A percentile compares a stretch with the other conserved stretches of the same genome.
Evolutionary conservation across 1,140 invertebrate species (phyloP).

Genomic region (Atta colombica): DNA sequence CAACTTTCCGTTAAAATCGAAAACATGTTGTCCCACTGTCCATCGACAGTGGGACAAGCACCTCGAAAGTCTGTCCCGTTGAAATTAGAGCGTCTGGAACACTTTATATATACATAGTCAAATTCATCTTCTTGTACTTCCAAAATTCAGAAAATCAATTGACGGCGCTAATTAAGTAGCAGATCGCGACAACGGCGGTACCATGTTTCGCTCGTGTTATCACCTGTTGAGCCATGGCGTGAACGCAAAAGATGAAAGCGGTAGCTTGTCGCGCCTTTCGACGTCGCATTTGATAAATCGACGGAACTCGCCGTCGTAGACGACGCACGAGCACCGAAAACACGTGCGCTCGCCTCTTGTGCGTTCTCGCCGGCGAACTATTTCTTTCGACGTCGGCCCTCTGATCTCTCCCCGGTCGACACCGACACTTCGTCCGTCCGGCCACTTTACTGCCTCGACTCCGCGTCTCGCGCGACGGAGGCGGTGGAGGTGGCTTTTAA

Average conservation of each 20-base stretch:
- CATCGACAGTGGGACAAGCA: too few species aligned
- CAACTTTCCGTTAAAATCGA: too few species aligned
- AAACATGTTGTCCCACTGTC: too few species aligned
- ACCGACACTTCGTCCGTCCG: conserved; percentile 73
- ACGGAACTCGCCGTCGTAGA: conserved; percentile 62
- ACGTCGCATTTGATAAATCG: conserved; percentile 79
- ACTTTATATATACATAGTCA: neutral
- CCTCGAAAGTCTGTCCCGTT: too few species aligned
- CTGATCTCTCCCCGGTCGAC: conserved; percentile 78
- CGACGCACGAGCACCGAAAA: conserved; percentile 64
- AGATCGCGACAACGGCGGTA: neutral
- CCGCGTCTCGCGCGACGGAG: conserved; percentile 61
- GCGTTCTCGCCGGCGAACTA: conserved; percentile 70
- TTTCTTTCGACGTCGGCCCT: conserved; percentile 80
- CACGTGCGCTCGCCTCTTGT: conserved; percentile 68
- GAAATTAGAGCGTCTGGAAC: too few species aligned
- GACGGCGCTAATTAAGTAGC: conserved; percentile 28
- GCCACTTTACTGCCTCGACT: conserved; percentile 73
- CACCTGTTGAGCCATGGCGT: conserved; percentile 53
- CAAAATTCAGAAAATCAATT: neutral
- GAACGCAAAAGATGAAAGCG: conserved; percentile 55
- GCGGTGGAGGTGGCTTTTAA: conserved; percentile 77
- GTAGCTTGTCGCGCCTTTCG: conserved; percentile 68
- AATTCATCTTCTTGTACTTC: neutral
- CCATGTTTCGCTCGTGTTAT: conserved; percentile 40